Base-by-base conservation (phyloP, 2,797 vertebrate genomes). In the Eupleurogrammus muticus region DNA sequence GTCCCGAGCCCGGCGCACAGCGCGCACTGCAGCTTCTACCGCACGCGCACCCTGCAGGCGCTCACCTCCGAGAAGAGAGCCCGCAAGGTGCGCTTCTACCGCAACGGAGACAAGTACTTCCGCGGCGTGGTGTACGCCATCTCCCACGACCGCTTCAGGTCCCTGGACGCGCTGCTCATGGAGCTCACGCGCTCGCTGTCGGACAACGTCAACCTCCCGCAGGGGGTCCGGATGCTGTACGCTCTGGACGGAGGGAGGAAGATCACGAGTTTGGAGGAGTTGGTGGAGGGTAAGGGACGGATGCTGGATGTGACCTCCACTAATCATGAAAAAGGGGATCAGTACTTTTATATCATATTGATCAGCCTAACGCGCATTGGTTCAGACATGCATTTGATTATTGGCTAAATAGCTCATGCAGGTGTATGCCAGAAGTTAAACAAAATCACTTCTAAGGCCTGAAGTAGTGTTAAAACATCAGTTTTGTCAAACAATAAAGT, bases 51-150 rank as follows among this genome's bases (percentile, higher is more conserved):
- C 1, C 92, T 99, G 83, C 98, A 98, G 94, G 95, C 98, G 9
- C 97, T 99, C 73, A 97, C 96, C 47, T 95, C 96, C 0, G 98
- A 99, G 94, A 97, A 95, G 85, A 98, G 94, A 79, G 98, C 98
- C 38, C 94, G 93, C 47, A 99, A 97, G 91, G 97, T 98, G 71
- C 96, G 97, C 0, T 99, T 99, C 83, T 99, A 98, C 88, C 94
- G 97, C 58, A 99, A 99, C 14, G 98, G 98, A 11, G 98, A 99
- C 94, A 95, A 94, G 70, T 99, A 99, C 85, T 99, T 99, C 84
- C 97, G 96, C 86, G 98, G 98, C 64, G 82, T 99, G 90, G 95
- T 97, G 66, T 99, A 96, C 1, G 98, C 98, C 2, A 95, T 99
- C 83, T 99, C 98, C 53, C 72, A 67, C 1, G 98, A 99, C 92